Evolutionary conservation across 2,113 vertebrate genomes (phyloP).

Genomic region (Desmodus rotundus): DNA sequence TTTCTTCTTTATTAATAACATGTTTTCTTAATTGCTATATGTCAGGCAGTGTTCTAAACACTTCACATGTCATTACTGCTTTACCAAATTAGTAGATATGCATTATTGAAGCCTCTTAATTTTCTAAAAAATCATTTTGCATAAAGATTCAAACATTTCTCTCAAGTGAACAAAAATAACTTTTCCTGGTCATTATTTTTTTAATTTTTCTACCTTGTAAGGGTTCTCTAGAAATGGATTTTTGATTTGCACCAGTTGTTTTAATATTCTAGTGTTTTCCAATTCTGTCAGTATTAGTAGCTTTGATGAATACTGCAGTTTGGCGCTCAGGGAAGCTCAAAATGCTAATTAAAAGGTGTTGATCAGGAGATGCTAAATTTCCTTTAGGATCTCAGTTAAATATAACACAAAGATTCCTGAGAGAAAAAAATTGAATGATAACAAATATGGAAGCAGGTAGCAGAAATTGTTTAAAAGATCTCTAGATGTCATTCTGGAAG

Average conservation of each 20-base stretch:
- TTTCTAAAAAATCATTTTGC: slow-evolving; percentile 53
- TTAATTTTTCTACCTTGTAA: slow-evolving; percentile 57
- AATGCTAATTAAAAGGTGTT: slow-evolving; percentile 72
- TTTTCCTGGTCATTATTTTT: slow-evolving; percentile 61
- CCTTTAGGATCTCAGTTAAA: slow-evolving; percentile 65
- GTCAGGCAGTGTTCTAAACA: neutral
- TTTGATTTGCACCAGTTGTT: slow-evolving; percentile 63
- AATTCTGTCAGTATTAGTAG: slow-evolving; percentile 57
- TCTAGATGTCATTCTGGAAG: slow-evolving; percentile 55
- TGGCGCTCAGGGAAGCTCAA: slow-evolving; percentile 44
- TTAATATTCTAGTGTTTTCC: slow-evolving; percentile 68
- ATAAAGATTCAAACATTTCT: slow-evolving; percentile 33
- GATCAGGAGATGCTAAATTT: slow-evolving; percentile 71
- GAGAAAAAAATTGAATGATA: slow-evolving; percentile 62
- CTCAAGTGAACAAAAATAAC: slow-evolving; percentile 31
- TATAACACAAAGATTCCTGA: slow-evolving; percentile 64
- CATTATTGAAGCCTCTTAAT: neutral
- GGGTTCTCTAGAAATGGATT: slow-evolving; percentile 61
- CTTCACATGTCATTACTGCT: neutral
- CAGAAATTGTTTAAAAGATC: slow-evolving; percentile 62
- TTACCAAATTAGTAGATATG: slow-evolving; percentile 30
- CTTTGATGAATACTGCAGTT: slow-evolving; percentile 59
- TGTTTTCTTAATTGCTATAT: neutral
- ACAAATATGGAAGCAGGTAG: slow-evolving; percentile 62
- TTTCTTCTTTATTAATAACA: neutral